phyloP scores from a whole-genome alignment of 2,888 invertebrate genomes.

The Dryobotodes eremita region DNA sequence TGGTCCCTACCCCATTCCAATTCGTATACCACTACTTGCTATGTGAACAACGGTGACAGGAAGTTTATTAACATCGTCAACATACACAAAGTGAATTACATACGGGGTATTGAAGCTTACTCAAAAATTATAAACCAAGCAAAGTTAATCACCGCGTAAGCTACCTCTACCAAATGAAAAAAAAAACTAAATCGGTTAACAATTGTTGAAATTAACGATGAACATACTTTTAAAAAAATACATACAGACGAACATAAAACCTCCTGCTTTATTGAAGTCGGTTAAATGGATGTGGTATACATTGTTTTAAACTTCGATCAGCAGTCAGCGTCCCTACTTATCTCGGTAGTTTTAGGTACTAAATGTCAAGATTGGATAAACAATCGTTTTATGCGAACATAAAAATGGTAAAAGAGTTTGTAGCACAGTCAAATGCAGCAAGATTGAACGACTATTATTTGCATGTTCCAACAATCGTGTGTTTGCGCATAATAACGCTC shows the following conservation, averaged over 20 bases:
- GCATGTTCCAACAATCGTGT: constrained; percentile 6
- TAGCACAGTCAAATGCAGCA: background rate
- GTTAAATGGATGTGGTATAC: background rate
- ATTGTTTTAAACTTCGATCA: background rate
- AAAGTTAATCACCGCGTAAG: too few species aligned
- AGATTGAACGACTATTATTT: background rate
- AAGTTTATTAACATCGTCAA: too few species aligned
- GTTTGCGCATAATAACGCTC: constrained; percentile 8
- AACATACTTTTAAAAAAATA: too few species aligned
- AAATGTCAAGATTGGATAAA: background rate
- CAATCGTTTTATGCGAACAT: background rate
- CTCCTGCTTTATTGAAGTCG: background rate
- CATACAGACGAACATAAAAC: background rate
- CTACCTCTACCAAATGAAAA: too few species aligned
- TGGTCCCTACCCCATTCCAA: too few species aligned
- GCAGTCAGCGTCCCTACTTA: background rate
- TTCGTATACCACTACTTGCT: too few species aligned
- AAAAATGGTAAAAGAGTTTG: background rate
- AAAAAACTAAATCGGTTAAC: too few species aligned
- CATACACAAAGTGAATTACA: too few species aligned
- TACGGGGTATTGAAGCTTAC: too few species aligned
- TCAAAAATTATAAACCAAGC: too few species aligned
- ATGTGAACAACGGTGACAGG: too few species aligned
- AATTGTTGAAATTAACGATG: too few species aligned
- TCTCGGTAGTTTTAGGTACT: background rate